These are phyloP conservation scores for Metopolophium dirhodum DNA, from an alignment of 1,140 invertebrate genomes.

Conservation along the genomic window DNA sequence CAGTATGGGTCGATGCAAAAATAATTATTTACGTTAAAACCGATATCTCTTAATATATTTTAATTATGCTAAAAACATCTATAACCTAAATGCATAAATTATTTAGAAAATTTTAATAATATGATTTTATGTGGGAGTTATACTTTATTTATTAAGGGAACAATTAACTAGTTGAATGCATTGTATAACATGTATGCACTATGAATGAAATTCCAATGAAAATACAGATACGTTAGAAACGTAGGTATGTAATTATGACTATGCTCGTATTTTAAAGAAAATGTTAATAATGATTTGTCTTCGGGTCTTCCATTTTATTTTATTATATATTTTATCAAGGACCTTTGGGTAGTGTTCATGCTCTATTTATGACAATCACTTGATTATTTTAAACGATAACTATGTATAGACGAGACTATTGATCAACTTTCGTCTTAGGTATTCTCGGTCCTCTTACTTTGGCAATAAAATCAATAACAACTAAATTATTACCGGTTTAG, in stretches of 20 bases:
- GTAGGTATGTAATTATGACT: background rate
- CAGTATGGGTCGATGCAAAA: background rate
- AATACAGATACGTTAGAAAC: background rate
- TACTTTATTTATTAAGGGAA: background rate
- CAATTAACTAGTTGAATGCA: background rate
- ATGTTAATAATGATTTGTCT: background rate
- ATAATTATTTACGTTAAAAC: background rate
- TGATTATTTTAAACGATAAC: background rate
- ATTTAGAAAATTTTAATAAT: background rate
- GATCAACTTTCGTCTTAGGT: constrained; percentile 9
- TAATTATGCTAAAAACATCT: background rate
- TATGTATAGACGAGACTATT: background rate
- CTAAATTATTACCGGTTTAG: constrained; percentile 26
- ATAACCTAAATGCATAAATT: background rate
- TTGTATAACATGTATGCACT: background rate
- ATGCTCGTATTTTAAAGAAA: background rate
- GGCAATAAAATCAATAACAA: background rate
- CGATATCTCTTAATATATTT: background rate
- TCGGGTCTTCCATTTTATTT: background rate
- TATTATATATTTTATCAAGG: background rate
- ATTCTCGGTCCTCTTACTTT: background rate
- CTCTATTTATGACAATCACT: background rate
- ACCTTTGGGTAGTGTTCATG: background rate
- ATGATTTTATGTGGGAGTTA: background rate
- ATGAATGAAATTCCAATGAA: background rate